Evolutionary conservation across 2,797 vertebrate genomes (phyloP).

Genomic region (Alcedo atthis): DNA sequence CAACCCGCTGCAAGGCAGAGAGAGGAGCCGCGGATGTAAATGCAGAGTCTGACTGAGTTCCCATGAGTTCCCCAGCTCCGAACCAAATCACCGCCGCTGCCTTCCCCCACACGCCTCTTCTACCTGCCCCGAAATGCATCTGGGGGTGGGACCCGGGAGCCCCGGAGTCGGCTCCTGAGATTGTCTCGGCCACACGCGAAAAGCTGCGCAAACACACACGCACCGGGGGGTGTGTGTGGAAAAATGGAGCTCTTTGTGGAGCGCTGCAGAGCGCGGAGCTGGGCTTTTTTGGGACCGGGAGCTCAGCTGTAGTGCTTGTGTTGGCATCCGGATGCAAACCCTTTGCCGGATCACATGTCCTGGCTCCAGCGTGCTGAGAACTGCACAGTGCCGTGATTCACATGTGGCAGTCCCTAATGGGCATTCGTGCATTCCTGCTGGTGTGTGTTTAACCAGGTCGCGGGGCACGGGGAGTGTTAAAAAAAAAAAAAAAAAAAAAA

Average conservation of each 20-base stretch:
- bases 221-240: not conserved
- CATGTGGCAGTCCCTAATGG: slow-evolving; percentile 74
- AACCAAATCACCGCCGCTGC: not conserved
- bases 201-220: not conserved
- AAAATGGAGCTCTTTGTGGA: slow-evolving; percentile 71
- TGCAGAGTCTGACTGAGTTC: not conserved
- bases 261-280: slow-evolving; percentile 77
- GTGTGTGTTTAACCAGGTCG: slow-evolving; percentile 57
- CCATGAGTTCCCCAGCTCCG: not conserved
- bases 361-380: slow-evolving; percentile 83
- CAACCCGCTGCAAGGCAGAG: slow-evolving; percentile 14
- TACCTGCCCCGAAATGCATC: not conserved
- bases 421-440: slow-evolving; percentile 73
- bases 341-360: slow-evolving; percentile 85
- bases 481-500: not conserved
- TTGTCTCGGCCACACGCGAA: not conserved
- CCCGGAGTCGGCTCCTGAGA: not conserved
- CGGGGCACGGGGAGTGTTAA: slow-evolving; percentile 39
- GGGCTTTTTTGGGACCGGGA: slow-evolving; percentile 77
- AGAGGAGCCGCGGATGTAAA: not conserved
- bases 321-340: slow-evolving; percentile 86
- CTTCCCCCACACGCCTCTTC: fast-evolving
- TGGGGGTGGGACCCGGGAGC: not conserved
- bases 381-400: slow-evolving; percentile 81
- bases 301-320: slow-evolving; percentile 85